Conservation (phyloP, 1,140 invertebrate species). For the Zaprionus tsacasi region DNA sequence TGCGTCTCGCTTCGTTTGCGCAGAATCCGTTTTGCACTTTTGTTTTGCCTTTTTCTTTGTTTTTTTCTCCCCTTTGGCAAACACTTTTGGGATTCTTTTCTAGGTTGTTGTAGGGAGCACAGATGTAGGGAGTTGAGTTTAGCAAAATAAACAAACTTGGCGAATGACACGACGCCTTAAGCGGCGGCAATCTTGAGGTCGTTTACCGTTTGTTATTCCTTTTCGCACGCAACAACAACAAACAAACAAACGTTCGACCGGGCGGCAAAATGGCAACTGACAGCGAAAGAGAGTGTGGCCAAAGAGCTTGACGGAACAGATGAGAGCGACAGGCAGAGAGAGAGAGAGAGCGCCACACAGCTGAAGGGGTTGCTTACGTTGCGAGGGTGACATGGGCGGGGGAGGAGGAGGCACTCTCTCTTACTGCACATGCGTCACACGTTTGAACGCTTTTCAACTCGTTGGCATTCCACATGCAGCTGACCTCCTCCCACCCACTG, state of each 20-base stretch:
- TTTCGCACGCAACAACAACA: constrained; percentile 52
- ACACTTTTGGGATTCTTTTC: neutral
- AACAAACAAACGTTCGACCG: constrained; percentile 66
- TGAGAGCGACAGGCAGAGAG: too few species aligned
- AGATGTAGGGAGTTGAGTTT: too few species aligned
- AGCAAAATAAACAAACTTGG: neutral
- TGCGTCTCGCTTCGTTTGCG: constrained; percentile 37
- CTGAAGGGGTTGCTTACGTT: neutral
- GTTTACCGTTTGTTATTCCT: constrained; percentile 5
- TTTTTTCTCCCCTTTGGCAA: neutral
- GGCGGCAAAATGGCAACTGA: constrained; percentile 73
- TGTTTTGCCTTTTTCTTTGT: constrained; percentile 48
- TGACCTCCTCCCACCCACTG: neutral
- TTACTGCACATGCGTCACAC: constrained; percentile 61
- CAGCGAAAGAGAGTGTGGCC: constrained; percentile 32
- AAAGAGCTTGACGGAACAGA: constrained; percentile 6
- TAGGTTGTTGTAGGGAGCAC: too few species aligned
- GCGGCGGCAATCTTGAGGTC: constrained; percentile 16
- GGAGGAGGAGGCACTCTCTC: neutral
- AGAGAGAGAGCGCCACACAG: neutral
- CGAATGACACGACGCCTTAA: neutral
- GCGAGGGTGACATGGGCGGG: constrained; percentile 2
- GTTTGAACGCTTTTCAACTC: constrained; percentile 58
- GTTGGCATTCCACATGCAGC: constrained; percentile 59
- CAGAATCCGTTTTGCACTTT: constrained; percentile 63